Base-by-base conservation (phyloP, 2,888 invertebrate species). In the Eretmocerus hayati region DNA sequence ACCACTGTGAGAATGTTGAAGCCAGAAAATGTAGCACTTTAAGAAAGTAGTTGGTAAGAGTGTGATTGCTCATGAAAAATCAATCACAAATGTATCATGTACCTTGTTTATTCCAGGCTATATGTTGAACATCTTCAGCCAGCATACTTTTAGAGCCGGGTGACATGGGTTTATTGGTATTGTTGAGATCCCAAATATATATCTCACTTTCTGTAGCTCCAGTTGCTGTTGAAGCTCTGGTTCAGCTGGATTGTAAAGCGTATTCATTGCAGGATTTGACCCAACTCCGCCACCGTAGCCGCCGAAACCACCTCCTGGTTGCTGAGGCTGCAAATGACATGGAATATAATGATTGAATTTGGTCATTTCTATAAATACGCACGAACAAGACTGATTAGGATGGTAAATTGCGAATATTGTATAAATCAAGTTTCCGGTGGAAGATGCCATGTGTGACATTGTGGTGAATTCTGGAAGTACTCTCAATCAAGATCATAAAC, bases 111-210 rank as follows among this genome's bases (percentile, higher is more conserved):
- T 96, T 96, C 95, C 96, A 96, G 0, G 91, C 85, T 38, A 96
- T 79, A 52, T 87, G 87, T 55, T 91, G 84, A 2, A 96, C 90
- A 72, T 92, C 92, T 71, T 95, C 94, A 13, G 81, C 77, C 0
- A 94, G 93, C 74, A 93, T 87, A 33, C 88, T 87, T 69, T 86
- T 87, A 33, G 87, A 81, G 19, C 95, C 95, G 1, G 95, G 95
- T 9, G 91, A 87, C 89, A 95, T 94, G 5, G 94, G 93, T 46
- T 85, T 85, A 46, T 78, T 80, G 0, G 87, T 87, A 70, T 90
- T 92, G 68, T 91, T 90, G 53, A 96, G 77, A 75, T 96, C 96
- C 95, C 95, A 96, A 60, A 96, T 92, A 66, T 85, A 92, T 62
- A 96, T 92, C 77, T 96, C 95, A 19, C 92, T 93, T 55, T 95